These are phyloP conservation scores for Sparidentex hasta DNA, from an alignment of 2,797 vertebrate genomes.

Conservation along the genomic window DNA sequence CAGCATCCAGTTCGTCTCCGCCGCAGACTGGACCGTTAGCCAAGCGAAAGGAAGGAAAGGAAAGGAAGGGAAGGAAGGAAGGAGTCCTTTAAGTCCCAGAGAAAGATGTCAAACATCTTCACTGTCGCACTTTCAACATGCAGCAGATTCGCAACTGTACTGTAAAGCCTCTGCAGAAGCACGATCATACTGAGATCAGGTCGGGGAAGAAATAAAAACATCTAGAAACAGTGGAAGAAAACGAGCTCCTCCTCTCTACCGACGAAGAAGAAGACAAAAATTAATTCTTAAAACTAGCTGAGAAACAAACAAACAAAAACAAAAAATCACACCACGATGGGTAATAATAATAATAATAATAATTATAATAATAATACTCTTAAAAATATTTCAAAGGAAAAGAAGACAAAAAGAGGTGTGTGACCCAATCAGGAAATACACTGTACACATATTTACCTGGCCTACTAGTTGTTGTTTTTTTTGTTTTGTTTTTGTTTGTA, in stretches of 20 bases:
- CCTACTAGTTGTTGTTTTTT: constrained; percentile 9
- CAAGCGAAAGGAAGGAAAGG: constrained; percentile 44
- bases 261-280: constrained; percentile 4
- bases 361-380: constrained; percentile 53
- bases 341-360: constrained; percentile 53
- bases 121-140: constrained; percentile 58
- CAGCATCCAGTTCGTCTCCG: constrained; percentile 42
- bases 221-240: constrained; percentile 17
- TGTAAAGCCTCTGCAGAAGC: constrained; percentile 54
- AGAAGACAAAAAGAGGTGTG: constrained; percentile 22
- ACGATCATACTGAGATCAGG: constrained; percentile 28
- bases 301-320: no score
- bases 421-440: constrained; percentile 20
- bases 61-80: constrained; percentile 38
- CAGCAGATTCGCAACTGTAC: constrained; percentile 56
- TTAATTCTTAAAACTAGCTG: constrained; percentile 25
- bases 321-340: constrained; percentile 64
- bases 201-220: constrained; percentile 9
- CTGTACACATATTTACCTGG: constrained; percentile 40
- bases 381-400: constrained; percentile 42
- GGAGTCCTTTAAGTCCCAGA: constrained; percentile 46
- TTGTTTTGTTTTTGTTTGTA: constrained; percentile 9
- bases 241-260: constrained; percentile 11
- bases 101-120: constrained; percentile 37
- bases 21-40: constrained; percentile 49